Base-by-base conservation (phyloP, 2,113 vertebrate genomes). In the Scopus umbretta region DNA sequence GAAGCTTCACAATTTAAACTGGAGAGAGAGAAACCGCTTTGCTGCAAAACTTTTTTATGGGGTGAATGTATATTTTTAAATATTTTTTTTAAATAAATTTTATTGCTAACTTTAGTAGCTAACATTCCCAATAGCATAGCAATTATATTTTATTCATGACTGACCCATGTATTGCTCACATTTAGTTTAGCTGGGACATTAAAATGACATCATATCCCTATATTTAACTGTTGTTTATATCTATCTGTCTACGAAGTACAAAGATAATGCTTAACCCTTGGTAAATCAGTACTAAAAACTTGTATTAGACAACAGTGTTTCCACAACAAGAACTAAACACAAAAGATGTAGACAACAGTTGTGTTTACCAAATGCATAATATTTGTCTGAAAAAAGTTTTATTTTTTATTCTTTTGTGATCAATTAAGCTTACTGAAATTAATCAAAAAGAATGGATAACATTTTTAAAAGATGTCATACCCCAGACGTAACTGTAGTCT, bases 111-210 rank as follows among this genome's bases (percentile, higher is more conserved):
- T 80, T 72, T n/a, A 71, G 17, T 68, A 81, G 55, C 45, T 86
- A 94, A 86, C 59, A 71, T 68, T 89, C 11, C 6, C 13, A 34
- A 20, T 61, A 53, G 30, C 42, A 40, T 25, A 50, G 55, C 32
- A 94, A 36, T 96, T 95, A 91, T 58, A 56, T 85, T 87, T 90
- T 88, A 65, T 92, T 96, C 3, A 45, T 80, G 76, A 61, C 42
- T 71, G 45, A 74, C 45, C 55, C 74, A 75, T 40, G 66, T 90
- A 66, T 50, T 96, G 70, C 26, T 86, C 49, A 42, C 27, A 50
- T 55, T 75, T 53, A 27, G 5, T 74, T 96, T 93, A 42, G 45
- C 74, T 90, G 53, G 63, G 85, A 81, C 85, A 43, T 86, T 81
- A 90, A 58, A 66, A 32, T 9, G 5, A 19, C 53, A 21, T 71